Conservation (phyloP, 2,888 invertebrate genomes). For the Drosophila diplacantha region DNA sequence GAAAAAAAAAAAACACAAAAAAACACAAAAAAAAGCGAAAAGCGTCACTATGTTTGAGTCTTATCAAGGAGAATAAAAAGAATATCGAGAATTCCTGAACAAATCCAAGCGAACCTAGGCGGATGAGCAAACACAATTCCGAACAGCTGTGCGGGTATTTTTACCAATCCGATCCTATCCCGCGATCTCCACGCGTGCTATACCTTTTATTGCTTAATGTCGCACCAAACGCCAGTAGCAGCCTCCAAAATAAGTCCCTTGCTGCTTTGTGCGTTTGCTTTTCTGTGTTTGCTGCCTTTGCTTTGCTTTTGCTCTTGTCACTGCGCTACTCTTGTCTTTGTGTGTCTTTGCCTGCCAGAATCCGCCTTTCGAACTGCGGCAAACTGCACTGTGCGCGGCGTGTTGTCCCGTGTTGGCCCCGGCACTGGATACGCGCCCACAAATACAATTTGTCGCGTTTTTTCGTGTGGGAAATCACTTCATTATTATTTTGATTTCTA, state of each 20-base stretch:
- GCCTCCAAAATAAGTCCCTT: conserved; percentile 35
- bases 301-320: conserved; percentile 15
- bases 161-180: neutral
- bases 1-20: conserved; percentile 18
- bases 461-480: conserved; percentile 42
- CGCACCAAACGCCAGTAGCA: conserved; percentile 20
- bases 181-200: conserved; percentile 40
- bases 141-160: conserved; percentile 24
- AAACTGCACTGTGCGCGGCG: conserved; percentile 22
- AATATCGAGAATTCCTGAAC: neutral
- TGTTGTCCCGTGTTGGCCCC: conserved; percentile 28
- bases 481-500: conserved; percentile 64
- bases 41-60: conserved; percentile 56
- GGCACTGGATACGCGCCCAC: conserved; percentile 43
- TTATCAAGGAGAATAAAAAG: conserved; percentile 52
- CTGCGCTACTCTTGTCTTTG: conserved; percentile 21
- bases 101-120: neutral
- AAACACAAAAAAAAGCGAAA: conserved; percentile 9
- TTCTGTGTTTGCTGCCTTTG: conserved; percentile 10
- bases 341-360: conserved; percentile 13
- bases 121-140: neutral
- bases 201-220: conserved; percentile 51
- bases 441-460: conserved; percentile 38
- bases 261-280: conserved; percentile 24
- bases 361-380: conserved; percentile 14